Evolutionary conservation across 1,140 invertebrate species (phyloP), one percentile per base, ranked within the genome.

Genomic region (Cydia strobilella): DNA sequence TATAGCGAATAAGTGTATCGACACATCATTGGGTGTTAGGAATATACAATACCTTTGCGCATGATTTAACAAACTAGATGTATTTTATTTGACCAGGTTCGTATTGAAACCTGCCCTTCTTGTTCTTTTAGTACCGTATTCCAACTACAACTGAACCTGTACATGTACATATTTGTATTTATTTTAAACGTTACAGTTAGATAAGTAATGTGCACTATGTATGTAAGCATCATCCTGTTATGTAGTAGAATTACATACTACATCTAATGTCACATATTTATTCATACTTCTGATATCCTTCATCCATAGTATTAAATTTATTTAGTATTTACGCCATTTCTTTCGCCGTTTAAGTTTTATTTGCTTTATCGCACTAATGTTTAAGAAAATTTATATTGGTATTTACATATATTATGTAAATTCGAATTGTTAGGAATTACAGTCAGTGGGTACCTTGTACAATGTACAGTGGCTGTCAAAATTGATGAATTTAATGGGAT

Each of bases 41-140:
- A 51, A 51, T 51, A 45, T 51, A 6, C 48, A 51, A 51, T n/a
- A 51, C 48, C 15, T 6, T 51, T 51, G 42, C 48, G 48, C 48
- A 51, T 51, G 48, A 1, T 18, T 51, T 51, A 51, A 7, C 4
- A 51, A 51, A 7, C 0, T 51, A 51, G 48, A 51, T 59, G 20
- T 59, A 59, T 23, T 59, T 59, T 59, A 59, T 59, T 79, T 76
- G 75, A 39, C 12, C 23, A 74, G 42, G 15, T 45, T 45, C 20
- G 1, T 42, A 42, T 9, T n/a, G 5, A 66, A 75, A 75, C 69
- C 63, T 65, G 15, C 42, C 48, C 20, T 65, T 66, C 76, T 76
- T 80, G 65, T 79, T 85, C 75, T 78, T 72, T 77, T 20, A 18
- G 81, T 77, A 84, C 85, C 83, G 84, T 75, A 79, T 76, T 76